Evolutionary conservation across 1,140 invertebrate genomes (phyloP).

Genomic region (Marisa cornuarietis): DNA sequence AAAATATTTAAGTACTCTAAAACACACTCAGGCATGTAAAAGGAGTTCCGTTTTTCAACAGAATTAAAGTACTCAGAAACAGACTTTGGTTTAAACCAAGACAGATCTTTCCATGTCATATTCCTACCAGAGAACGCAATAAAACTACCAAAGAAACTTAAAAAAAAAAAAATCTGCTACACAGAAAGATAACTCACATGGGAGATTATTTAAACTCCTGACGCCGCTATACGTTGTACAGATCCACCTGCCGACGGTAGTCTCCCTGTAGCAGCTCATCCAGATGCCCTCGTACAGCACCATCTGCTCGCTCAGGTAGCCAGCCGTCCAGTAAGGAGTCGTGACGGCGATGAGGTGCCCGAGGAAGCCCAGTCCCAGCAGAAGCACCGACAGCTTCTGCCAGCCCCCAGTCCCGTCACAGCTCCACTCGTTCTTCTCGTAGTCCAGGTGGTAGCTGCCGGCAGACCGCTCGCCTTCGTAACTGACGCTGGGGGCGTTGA

Average conservation of each 20-base stretch:
- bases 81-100: neutral
- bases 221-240: slow-evolving; percentile 15
- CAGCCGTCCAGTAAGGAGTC: slow-evolving; percentile 14
- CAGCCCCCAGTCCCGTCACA: slow-evolving; percentile 14
- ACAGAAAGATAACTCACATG: slow-evolving; percentile 5
- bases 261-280: slow-evolving; percentile 17
- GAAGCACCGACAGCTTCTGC: slow-evolving; percentile 19
- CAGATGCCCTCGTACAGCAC: slow-evolving; percentile 18
- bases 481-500: neutral
- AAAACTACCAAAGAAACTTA: neutral
- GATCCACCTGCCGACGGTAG: slow-evolving; percentile 6
- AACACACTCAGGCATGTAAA: too few relatives aligned
- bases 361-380: slow-evolving; percentile 4
- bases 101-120: neutral
- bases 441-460: neutral
- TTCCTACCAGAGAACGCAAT: neutral
- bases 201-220: slow-evolving; percentile 2
- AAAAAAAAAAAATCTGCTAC: neutral
- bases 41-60: neutral
- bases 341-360: slow-evolving; percentile 13
- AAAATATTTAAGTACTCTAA: too few relatives aligned
- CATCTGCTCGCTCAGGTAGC: slow-evolving; percentile 4
- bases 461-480: too few relatives aligned
- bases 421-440: slow-evolving; percentile 18
- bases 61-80: neutral